A percentile compares a stretch with the other conserved stretches of the same genome.
These are phyloP conservation scores for Eufriesea mexicana DNA, from an alignment of 1,140 invertebrate genomes.

Conservation along the genomic window DNA sequence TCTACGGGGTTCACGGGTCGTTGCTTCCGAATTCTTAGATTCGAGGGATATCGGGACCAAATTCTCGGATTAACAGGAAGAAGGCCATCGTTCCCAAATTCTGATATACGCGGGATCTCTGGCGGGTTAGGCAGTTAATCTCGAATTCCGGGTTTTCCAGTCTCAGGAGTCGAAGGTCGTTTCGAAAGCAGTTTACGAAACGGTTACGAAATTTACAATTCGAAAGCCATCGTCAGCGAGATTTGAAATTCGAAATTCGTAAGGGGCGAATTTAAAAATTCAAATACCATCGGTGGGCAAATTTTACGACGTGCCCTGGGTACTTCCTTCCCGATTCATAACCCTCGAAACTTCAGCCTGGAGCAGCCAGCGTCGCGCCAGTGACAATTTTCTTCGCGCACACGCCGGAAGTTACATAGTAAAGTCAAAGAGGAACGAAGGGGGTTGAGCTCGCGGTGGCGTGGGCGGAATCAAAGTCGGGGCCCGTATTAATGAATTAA, in stretches of 20 bases:
- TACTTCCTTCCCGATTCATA: background rate
- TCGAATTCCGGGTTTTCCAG: no score
- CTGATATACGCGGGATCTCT: no score
- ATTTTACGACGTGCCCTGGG: no score
- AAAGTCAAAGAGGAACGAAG: background rate
- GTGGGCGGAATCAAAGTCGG: conserved; percentile 16
- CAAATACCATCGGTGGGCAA: no score
- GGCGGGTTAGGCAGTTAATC: no score
- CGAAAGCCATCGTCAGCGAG: no score
- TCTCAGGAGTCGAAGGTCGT: no score
- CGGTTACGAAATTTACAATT: no score
- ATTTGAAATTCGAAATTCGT: no score
- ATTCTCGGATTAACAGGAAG: background rate
- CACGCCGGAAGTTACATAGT: conserved; percentile 6
- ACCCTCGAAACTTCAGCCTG: background rate
- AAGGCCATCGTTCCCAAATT: no score
- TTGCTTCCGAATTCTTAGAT: background rate
- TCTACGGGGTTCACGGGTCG: background rate
- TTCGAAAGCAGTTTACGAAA: no score
- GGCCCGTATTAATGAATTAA: conserved; percentile 55
- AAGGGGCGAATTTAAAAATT: background rate
- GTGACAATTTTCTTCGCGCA: conserved; percentile 20
- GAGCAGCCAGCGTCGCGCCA: background rate
- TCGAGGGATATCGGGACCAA: no score
- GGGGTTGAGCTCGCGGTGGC: background rate